Conservation (phyloP, 2,797 vertebrate genomes). For the Tapera naevia region DNA sequence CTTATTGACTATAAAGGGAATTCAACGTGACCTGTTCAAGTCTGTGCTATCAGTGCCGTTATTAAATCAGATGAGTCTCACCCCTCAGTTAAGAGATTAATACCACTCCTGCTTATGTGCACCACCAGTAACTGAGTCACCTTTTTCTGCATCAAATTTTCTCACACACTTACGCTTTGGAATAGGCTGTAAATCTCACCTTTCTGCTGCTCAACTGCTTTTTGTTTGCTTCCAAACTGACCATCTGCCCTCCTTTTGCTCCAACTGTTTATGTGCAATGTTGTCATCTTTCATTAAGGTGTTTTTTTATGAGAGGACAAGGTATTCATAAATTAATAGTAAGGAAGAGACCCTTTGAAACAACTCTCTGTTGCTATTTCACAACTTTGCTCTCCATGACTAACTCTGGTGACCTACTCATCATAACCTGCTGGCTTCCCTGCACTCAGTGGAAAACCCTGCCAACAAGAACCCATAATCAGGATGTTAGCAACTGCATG, state of each 20-base stretch:
- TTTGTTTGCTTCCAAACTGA: neutral
- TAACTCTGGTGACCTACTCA: neutral
- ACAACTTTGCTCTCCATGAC: neutral
- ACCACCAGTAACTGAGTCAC: neutral
- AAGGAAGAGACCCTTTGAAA: neutral
- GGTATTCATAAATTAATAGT: neutral
- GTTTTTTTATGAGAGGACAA: neutral
- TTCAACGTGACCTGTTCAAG: neutral
- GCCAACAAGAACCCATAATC: neutral
- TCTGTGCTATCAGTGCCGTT: neutral
- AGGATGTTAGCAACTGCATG: too few species aligned
- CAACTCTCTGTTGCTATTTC: neutral
- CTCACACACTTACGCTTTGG: neutral
- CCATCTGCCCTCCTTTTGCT: neutral
- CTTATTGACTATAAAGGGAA: neutral
- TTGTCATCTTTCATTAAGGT: slow-evolving; percentile 9
- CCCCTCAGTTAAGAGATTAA: neutral
- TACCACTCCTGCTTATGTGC: neutral
- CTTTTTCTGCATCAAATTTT: neutral
- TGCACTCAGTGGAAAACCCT: neutral
- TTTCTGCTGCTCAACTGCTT: neutral
- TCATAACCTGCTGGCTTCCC: neutral
- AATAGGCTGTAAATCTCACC: neutral
- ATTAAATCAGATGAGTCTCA: neutral
- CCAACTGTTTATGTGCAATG: neutral